Base-by-base conservation (phyloP, 2,888 invertebrate genomes). In the Morpho helenor region DNA sequence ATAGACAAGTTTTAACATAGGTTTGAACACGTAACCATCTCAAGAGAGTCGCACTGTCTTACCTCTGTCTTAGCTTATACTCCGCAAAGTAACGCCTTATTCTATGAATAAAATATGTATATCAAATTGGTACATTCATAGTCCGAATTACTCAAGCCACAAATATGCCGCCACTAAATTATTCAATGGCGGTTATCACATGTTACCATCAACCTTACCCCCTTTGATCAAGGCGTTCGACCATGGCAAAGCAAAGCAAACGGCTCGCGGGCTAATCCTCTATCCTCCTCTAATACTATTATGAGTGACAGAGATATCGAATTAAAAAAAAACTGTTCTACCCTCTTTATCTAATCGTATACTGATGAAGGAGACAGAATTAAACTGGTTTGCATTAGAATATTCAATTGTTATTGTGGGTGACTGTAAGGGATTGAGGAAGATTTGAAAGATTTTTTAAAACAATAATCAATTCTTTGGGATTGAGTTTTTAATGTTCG, bases 171-270 rank as follows among this genome's bases (percentile, higher is more conserved):
- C 40, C 10, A 45, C 39, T 49, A 56, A 62, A 56, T 62, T 58
- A 63, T 63, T 60, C 55, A 58, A 51, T 60, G 53, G 55, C 50
- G 57, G 62, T 64, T 68, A 68, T 66, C 67, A 57, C 54, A 55
- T 52, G 55, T 61, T 74, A 80, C 80, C 73, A 69, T 64, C 75
- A 75, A 75, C 77, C 57, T 62, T 52, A 60, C 60, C 62, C 62
- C 81, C 83, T 77, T 75, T 73, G 64, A 67, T 66, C 66, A 66
- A 80, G 79, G 86, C 83, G 87, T 82, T 69, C 75, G 73, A 84
- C 83, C 87, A 74, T 86, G 79, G 73, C 84, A 74, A 75, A 85
- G 79, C 78, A 79, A 80, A 80, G 80, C 77, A 84, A 86, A 84
- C 79, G 76, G 74, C 85, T 77, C 73, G 77, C 73, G 82, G 84